Percentiles rank a stretch among this genome's conserved stretches.
Evolutionary conservation across 2,797 vertebrate genomes (phyloP).

Genomic region (Leptodactylus fallax): DNA sequence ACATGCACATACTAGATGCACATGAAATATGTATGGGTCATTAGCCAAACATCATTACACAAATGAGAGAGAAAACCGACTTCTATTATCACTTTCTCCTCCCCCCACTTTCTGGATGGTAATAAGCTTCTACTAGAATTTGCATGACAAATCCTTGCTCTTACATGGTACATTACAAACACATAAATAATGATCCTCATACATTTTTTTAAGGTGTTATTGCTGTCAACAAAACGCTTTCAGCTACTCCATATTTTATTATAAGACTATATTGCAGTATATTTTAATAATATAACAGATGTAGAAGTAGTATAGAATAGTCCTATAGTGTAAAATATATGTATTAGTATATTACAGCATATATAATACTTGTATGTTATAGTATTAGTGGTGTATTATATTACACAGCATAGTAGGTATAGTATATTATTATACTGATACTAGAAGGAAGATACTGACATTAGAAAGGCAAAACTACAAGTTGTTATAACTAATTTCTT

Average conservation of each 20-base stretch:
- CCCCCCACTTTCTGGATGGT: constrained; percentile 45
- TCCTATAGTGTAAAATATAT: neutral
- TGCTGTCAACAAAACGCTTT: neutral
- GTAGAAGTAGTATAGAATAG: neutral
- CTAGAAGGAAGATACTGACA: neutral
- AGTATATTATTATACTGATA: neutral
- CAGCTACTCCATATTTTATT: neutral
- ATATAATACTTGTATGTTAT: neutral
- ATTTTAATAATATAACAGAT: neutral
- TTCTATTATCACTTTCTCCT: constrained; percentile 53
- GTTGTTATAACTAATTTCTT: neutral
- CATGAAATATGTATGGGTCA: constrained; percentile 65
- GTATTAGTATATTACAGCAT: neutral
- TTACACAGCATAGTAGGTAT: neutral
- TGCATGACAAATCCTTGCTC: constrained; percentile 63
- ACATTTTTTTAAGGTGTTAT: neutral
- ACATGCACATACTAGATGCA: constrained; percentile 19
- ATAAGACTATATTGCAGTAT: neutral
- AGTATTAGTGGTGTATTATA: neutral
- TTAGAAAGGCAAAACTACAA: neutral
- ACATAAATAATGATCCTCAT: constrained; percentile 11
- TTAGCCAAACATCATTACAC: constrained; percentile 63
- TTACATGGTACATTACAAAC: constrained; percentile 46
- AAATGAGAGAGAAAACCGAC: constrained; percentile 57
- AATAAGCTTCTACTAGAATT: constrained; percentile 58